phyloP scores from a whole-genome alignment of 1,140 invertebrate species.

The Gonatopus flavifemur region DNA sequence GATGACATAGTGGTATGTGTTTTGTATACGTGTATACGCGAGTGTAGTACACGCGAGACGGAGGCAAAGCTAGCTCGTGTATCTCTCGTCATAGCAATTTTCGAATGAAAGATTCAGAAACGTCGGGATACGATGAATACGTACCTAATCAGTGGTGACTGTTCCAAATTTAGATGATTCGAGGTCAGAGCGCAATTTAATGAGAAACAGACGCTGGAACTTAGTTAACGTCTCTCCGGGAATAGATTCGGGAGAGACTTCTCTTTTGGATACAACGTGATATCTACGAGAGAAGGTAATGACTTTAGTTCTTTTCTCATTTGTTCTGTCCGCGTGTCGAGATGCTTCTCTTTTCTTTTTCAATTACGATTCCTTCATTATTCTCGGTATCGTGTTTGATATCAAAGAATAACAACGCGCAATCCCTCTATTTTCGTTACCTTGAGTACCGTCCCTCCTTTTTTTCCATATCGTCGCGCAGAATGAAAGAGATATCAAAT shows the following conservation, averaged over 20 bases:
- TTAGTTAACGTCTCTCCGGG: constrained; percentile 49
- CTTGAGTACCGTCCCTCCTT: too few species aligned
- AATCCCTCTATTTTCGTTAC: too few species aligned
- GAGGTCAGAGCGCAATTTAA: constrained; percentile 55
- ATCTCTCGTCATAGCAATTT: neutral
- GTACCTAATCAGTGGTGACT: constrained; percentile 46
- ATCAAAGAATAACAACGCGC: too few species aligned
- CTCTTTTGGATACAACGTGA: constrained; percentile 43
- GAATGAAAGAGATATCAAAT: too few species aligned
- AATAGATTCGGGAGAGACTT: too few species aligned
- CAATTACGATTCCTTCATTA: neutral
- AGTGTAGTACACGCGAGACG: too few species aligned
- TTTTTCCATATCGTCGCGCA: too few species aligned
- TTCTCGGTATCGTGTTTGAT: too few species aligned
- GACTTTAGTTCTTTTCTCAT: constrained; percentile 20
- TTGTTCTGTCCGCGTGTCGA: constrained; percentile 3
- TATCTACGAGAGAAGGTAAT: constrained; percentile 24
- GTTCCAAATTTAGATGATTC: constrained; percentile 57
- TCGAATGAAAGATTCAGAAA: constrained; percentile 4
- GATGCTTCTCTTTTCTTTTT: constrained; percentile 5
- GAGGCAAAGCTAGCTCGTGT: too few species aligned
- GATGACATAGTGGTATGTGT: too few species aligned
- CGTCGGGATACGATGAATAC: constrained; percentile 18
- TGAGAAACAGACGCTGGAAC: constrained; percentile 57
- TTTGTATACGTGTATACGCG: too few species aligned